phyloP scores from a whole-genome alignment of 2,113 vertebrate genomes.

The Galbula dea region DNA sequence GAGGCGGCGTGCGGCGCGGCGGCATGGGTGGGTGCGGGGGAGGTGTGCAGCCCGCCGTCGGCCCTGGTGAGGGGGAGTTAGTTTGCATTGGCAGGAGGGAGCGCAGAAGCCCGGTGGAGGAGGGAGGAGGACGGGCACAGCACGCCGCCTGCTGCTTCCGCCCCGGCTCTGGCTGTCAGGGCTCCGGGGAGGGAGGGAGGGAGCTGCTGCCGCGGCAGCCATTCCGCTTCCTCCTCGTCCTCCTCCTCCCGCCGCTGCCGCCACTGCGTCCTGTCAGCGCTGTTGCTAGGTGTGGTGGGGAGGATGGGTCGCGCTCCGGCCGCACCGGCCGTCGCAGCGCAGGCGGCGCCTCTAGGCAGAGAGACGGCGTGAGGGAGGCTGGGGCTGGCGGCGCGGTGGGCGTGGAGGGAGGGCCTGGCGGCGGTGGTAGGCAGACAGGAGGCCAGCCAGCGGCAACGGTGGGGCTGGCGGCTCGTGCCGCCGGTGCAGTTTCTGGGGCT shows the following conservation, averaged over 20 bases:
- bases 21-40: conserved; percentile 25
- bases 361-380: neutral
- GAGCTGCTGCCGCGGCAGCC: neutral
- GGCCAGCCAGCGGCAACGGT: neutral
- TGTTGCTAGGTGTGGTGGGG: conserved; percentile 82
- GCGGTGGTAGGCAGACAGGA: neutral
- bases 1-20: conserved; percentile 29
- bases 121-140: conserved; percentile 20
- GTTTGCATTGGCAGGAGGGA: conserved; percentile 34
- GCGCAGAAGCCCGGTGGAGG: neutral
- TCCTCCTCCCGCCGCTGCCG: conserved; percentile 14
- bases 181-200: conserved; percentile 21
- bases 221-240: conserved; percentile 44
- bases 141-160: conserved; percentile 72
- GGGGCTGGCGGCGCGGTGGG: neutral
- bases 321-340: neutral
- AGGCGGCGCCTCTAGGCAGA: neutral
- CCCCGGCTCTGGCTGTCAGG: conserved; percentile 69
- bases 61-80: conserved; percentile 2
- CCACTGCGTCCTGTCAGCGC: conserved; percentile 81
- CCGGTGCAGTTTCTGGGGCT: neutral
- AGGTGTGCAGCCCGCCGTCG: conserved; percentile 28
- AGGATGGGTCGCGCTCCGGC: conserved; percentile 3
- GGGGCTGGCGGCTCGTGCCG: neutral
- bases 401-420: neutral